Percentiles rank a stretch among this genome's conserved stretches.
Evolutionary conservation across 2,113 vertebrate species (phyloP).

Genomic region (Carlito syrichta): DNA sequence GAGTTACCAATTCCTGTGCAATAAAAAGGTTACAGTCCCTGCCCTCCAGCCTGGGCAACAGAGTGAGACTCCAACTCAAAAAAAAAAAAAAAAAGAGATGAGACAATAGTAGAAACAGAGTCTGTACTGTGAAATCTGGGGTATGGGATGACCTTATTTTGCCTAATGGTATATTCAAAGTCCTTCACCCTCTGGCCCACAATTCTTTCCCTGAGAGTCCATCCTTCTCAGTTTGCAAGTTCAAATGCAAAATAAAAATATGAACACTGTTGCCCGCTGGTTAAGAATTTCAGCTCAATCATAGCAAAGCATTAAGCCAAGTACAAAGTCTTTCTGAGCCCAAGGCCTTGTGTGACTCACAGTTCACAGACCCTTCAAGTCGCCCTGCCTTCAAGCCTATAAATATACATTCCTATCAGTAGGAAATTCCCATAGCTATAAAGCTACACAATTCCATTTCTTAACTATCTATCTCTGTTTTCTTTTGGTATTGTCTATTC

Average conservation of each 20-base stretch:
- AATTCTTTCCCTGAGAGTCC: background rate
- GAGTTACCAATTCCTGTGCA: background rate
- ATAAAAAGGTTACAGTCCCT: no score
- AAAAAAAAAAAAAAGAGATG: no score
- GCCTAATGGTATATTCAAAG: background rate
- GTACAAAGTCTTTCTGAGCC: background rate
- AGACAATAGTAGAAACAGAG: background rate
- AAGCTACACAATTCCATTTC: background rate
- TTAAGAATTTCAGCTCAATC: background rate
- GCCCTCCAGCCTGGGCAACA: no score
- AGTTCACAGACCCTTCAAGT: background rate
- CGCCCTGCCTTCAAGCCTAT: accelerated
- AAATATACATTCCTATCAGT: background rate
- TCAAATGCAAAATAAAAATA: background rate
- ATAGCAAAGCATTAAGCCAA: background rate
- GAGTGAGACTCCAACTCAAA: no score
- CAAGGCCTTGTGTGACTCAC: background rate
- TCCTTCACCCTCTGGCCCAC: background rate
- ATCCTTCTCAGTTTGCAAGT: background rate
- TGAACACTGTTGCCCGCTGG: background rate
- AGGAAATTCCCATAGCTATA: background rate
- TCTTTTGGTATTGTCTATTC: background rate
- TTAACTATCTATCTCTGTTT: background rate
- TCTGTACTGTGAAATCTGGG: background rate
- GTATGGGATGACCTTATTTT: background rate